Evolutionary conservation across 2,797 vertebrate species (phyloP), one percentile per base, ranked within the genome.

Genomic region (Adelosebastes latens): DNA sequence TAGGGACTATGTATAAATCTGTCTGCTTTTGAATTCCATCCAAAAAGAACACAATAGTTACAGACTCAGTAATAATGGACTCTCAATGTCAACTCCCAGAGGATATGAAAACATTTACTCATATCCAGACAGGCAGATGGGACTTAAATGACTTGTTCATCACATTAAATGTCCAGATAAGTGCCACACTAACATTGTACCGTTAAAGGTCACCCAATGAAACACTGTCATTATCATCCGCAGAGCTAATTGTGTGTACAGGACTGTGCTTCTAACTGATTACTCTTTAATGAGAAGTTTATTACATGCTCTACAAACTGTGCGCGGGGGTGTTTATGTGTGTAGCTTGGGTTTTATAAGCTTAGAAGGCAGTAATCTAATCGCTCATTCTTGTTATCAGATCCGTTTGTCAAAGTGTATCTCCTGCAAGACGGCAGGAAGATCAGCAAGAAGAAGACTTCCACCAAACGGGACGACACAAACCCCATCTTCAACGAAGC

Each of bases 371-470:
- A 2, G 2, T 66, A 3, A 59, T 64, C 16, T 3, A 4, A 31
- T 58, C 6, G 0, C n/a, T 42, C 8, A 0, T 68, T 87, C 3
- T 70, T 25, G 8, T 83, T 32, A 52, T 83, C 93, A 99, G 98
- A 99, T 91, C 98, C 98, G 3, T 99, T 99, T 2, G 97, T 99
- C 88, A 99, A 99, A 95, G 98, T 99, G 58, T 99, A 99, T 92
- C 96, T 99, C 75, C 97, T 99, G 83, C 98, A 99, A 95, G 98
- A 99, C 0, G 97, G 98, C 73, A 96, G 96, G 88, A 99, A 99
- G 90, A 99, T 99, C 95, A 99, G 98, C 94, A 99, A 99, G 95
- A 99, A 99, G 96, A 99, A 98, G 93, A 99, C 98, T 0, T 98
- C 96, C 0, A 95, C 97, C 82, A 99, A 99, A 87, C 94, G 97